A percentile compares a stretch with the other conserved stretches of the same genome.
Conservation (phyloP, 1,140 invertebrate species). For the Rhopalosiphum padi region DNA sequence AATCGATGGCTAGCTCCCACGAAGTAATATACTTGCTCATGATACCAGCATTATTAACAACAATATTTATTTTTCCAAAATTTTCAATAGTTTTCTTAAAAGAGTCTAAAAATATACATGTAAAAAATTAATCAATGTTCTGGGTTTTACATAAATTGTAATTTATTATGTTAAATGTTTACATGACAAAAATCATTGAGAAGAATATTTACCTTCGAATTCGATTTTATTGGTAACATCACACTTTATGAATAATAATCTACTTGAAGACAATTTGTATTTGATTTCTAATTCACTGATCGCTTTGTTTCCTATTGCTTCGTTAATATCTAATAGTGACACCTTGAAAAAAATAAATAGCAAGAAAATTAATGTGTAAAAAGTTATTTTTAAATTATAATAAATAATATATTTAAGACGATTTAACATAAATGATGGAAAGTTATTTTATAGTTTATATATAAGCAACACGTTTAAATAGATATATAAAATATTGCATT, state of each 20-base stretch:
- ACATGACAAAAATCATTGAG: neutral
- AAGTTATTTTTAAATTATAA: neutral
- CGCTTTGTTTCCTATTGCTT: neutral
- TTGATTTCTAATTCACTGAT: neutral
- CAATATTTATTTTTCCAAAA: slow-evolving; percentile 44
- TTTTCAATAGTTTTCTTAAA: slow-evolving; percentile 29
- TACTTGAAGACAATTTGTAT: neutral
- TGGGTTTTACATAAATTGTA: neutral
- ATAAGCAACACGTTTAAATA: too few species aligned
- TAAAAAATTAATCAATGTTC: neutral
- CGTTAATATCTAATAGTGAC: slow-evolving; percentile 12
- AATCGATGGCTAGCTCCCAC: slow-evolving; percentile 26
- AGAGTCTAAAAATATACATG: neutral
- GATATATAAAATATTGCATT: too few species aligned
- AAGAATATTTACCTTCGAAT: slow-evolving; percentile 25
- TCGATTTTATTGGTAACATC: slow-evolving; percentile 28
- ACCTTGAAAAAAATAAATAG: neutral
- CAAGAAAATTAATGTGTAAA: neutral
- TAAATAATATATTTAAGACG: neutral
- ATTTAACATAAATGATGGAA: neutral
- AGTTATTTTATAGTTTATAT: neutral
- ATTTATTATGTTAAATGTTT: neutral
- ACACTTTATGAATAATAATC: slow-evolving; percentile 40
- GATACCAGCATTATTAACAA: slow-evolving; percentile 42
- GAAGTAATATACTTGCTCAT: slow-evolving; percentile 33